Evolutionary conservation across 2,888 invertebrate species (phyloP), one percentile per base, ranked within the genome.

Genomic region (Drosophila rellima): DNA sequence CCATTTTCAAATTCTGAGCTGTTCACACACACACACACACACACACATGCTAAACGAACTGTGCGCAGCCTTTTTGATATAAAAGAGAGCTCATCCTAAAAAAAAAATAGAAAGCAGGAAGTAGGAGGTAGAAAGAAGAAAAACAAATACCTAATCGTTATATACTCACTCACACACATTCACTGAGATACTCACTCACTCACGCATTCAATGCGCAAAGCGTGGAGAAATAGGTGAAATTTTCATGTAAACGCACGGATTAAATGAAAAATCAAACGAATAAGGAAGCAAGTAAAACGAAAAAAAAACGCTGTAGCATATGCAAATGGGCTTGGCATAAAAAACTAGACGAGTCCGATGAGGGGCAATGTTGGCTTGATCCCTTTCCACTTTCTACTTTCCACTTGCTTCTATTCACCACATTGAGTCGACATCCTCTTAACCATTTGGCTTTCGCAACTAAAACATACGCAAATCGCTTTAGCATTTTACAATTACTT

Each of bases 1-100:
- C 82, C 87, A 73, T 83, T 83, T 83, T 68, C 67, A 78, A 82
- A 82, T 81, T 83, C 84, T 82, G 73, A 83, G 87, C 87, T 86
- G 72, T 47, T 33, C 51, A 51, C 61, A 73, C 68, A 52, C 50
- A 62, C 70, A 51, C 60, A 50, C 57, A 65, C 50, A 67, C 55
- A 63, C 70, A 65, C 61, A 60, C 68, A 74, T 39, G 48, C 73
- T 55, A 57, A 75, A 61, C 57, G 54, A 63, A 61, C 74, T 73
- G 62, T 74, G 50, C 61, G 70, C 83, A 59, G 68, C 74, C 76
- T 79, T 81, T 81, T 78, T 70, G 61, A 74, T 81, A 74, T 70
- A 73, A 81, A 76, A 61, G 56, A 55, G 61, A 62, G 63, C 68
- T 31, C 50, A 47, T 44, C 29, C 51, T 20, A 42, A 20, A 33